Percentiles rank a stretch among this genome's conserved stretches.
Conservation (phyloP, 2,113 vertebrate genomes). For the Sinocyclocheilus anophthalmus region DNA sequence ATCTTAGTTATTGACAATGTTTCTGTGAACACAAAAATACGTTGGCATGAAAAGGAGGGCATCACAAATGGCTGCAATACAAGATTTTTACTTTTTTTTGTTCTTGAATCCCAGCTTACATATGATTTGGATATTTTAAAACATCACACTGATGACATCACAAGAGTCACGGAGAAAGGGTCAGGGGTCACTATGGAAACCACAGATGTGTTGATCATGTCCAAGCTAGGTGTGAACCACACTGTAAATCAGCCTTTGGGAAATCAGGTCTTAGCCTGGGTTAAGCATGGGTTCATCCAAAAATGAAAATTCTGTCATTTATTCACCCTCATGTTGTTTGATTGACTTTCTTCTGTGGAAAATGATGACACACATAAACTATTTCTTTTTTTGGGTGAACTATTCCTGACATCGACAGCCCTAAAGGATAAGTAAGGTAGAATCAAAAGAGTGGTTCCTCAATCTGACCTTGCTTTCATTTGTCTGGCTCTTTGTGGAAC, state of each 20-base stretch:
- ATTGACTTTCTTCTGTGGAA: not conserved
- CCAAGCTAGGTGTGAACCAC: not conserved
- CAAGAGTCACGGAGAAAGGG: conserved; percentile 16
- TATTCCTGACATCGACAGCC: not conserved
- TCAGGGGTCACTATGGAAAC: conserved; percentile 13
- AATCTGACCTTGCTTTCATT: not conserved
- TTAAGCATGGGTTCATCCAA: not conserved
- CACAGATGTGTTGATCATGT: not conserved
- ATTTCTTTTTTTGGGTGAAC: not conserved
- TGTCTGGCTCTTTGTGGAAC: not conserved
- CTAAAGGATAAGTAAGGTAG: not conserved
- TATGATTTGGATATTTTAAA: not conserved
- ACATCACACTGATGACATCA: conserved; percentile 44
- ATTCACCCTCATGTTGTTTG: not conserved
- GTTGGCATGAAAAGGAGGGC: not conserved
- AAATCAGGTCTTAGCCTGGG: not conserved
- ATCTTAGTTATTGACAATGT: not conserved
- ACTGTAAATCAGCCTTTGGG: not conserved
- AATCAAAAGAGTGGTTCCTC: not conserved
- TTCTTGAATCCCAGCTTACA: conserved; percentile 12
- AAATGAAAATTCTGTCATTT: not conserved
- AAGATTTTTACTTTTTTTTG: not conserved
- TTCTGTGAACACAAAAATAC: conserved; percentile 12
- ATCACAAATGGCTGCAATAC: conserved; percentile 17
- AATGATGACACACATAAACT: not conserved